Evolutionary conservation across 64 coral and sea anemone species (phyloP), one percentile per base, ranked within the genome.

Genomic region (Montipora sp.): DNA sequence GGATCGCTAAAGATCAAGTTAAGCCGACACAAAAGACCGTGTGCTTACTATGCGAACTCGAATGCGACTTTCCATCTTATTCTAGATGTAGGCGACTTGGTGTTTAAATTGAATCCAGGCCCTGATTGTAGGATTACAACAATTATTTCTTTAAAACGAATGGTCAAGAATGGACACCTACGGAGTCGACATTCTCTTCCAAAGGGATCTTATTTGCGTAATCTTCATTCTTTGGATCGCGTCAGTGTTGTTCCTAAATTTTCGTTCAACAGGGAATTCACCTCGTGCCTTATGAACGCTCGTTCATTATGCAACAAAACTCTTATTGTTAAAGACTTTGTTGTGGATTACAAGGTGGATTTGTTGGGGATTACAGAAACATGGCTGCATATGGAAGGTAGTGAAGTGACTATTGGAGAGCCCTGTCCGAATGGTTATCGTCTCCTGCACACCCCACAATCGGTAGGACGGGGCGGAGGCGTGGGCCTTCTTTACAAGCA

Each of bases 401-500:
- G 51, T 75, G 71, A 89, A 15, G 71, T 27, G 27, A 27, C 27
- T 27, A 27, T 89, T 77, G 73, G 73, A 89, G 87, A 77, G 73
- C 73, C 78, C 20, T 89, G 73, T 76, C 87, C 87, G 23, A 89
- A 76, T 77, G 73, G 87, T 77, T 89, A 89, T 76, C 71, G 72
- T 59, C 11, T 89, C 72, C 46, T 89, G 45, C 73, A 89, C 22
- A 77, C 87, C 55, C 72, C 87, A 23, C 8, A 73, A 49, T 59
- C 0, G 72, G 55, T 49, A 58, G 87, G 71, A 15, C 20, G 46
- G 15, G 72, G 87, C 7, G 69, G 72, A 43, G 87, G 87, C 57
- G 87, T 89, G 48, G 87, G 87, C 47, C 55, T 90, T 27, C 73
- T 89, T 55, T 89, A 77, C 87, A 89, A 89, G 48, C 73, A 57